Evolutionary conservation across 2,888 invertebrate species (phyloP), one percentile per base, ranked within the genome.

Genomic region (Macaria liturata): DNA sequence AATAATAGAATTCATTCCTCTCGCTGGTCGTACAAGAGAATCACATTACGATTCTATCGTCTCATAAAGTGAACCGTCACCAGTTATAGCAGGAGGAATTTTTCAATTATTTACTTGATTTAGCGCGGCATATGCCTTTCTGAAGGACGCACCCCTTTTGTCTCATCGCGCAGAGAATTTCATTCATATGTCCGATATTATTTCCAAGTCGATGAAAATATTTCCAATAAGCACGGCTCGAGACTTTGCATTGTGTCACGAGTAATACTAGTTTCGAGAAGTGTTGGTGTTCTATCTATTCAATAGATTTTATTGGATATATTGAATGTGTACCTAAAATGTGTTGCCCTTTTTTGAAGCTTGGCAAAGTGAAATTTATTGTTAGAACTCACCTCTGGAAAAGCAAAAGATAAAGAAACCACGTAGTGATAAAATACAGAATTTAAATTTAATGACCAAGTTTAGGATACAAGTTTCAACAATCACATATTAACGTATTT

Each of bases 161-260:
- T 83, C 76, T 80, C 68, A 71, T 73, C 69, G 61, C 73, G 74
- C 73, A 20, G 72, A 76, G 76, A 84, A 81, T 82, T 81, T 81
- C 78, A 82, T 84, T 85, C 80, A 81, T 81, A 83, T 78, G 80
- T 80, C 77, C 80, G 75, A 86, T 81, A 85, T 84, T 82, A 81
- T 81, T 85, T 86, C 83, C 85, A 74, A 66, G 62, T 80, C 78
- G 80, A 80, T 83, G 78, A 81, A 82, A 81, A 86, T 83, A 86
- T 88, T 86, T 87, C 76, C 86, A 88, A 87, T 88, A 87, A 82
- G 81, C 75, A 76, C 70, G 66, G 69, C 64, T 47, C 66, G 70
- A 66, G 72, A 77, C 71, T 78, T 75, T 75, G 70, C 75, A 78
- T 78, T 75, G 72, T 74, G 75, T 72, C 74, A 69, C 68, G 69